Evolutionary conservation across 2,113 vertebrate genomes (phyloP).

Genomic region (Atractosteus spatula): DNA sequence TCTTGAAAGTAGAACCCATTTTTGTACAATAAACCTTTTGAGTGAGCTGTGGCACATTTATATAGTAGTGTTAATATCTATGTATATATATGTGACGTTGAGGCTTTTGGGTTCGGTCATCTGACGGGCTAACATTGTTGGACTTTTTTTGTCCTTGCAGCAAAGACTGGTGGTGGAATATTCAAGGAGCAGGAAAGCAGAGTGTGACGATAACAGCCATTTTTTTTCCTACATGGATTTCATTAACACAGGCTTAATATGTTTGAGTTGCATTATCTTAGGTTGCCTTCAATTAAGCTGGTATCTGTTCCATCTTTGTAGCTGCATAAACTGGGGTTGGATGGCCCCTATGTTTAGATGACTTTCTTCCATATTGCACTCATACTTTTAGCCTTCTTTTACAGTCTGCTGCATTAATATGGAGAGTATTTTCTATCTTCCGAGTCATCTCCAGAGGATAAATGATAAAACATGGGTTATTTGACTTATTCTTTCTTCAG

Average conservation of each 20-base stretch:
- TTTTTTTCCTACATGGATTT: background rate
- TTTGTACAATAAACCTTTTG: too few species aligned
- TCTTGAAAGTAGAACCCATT: too few species aligned
- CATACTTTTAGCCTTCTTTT: background rate
- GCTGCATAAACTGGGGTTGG: constrained; percentile 1
- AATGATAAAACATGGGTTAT: constrained; percentile 40
- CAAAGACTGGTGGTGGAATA: too few species aligned
- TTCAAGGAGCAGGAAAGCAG: too few species aligned
- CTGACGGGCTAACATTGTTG: too few species aligned
- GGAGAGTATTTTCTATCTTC: constrained; percentile 13
- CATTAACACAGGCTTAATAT: background rate
- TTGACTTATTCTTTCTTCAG: constrained; percentile 27
- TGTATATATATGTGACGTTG: too few species aligned
- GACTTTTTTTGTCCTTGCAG: too few species aligned
- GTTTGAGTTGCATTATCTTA: background rate
- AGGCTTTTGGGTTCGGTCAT: too few species aligned
- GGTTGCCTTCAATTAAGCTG: background rate
- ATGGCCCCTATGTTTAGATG: background rate
- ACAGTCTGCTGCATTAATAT: constrained; percentile 17
- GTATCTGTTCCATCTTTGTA: background rate
- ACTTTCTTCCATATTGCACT: background rate
- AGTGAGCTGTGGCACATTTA: too few species aligned
- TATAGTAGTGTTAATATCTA: too few species aligned
- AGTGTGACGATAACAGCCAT: too few species aligned
- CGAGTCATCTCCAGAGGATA: constrained; percentile 24